These are phyloP conservation scores for Abrostola triplasia DNA, from an alignment of 2,888 invertebrate species.

Conservation along the genomic window DNA sequence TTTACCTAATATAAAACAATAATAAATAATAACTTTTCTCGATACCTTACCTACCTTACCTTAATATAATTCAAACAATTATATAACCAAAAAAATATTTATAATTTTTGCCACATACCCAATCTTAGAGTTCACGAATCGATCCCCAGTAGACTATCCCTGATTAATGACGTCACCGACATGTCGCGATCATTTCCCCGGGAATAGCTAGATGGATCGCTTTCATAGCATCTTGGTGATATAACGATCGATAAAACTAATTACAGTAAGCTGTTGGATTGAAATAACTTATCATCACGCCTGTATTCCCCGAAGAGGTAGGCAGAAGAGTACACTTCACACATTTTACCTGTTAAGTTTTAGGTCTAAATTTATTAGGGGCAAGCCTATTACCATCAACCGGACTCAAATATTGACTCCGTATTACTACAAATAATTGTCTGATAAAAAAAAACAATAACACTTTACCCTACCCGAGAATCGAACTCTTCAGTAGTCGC, in stretches of 20 bases:
- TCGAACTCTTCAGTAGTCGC: too few relatives aligned
- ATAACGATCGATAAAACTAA: constrained; percentile 35
- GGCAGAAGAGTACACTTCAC: background rate
- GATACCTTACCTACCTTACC: background rate
- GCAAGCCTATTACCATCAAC: too few relatives aligned
- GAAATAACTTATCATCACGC: background rate
- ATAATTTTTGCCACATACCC: constrained; percentile 32
- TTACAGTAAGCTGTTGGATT: constrained; percentile 10
- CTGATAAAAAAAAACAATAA: too few relatives aligned
- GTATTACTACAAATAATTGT: too few relatives aligned
- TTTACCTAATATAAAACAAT: too few relatives aligned
- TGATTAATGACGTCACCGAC: constrained; percentile 57
- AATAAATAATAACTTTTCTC: background rate
- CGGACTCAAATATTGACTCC: too few relatives aligned
- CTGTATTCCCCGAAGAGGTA: background rate
- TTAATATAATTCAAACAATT: background rate
- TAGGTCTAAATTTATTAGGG: too few relatives aligned
- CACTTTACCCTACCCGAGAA: too few relatives aligned
- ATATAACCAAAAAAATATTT: too few relatives aligned
- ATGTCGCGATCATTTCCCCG: constrained; percentile 48
- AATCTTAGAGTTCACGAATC: constrained; percentile 17
- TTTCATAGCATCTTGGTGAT: constrained; percentile 37
- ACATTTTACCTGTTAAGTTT: background rate
- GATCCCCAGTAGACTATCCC: constrained; percentile 47
- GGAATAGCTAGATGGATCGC: constrained; percentile 48